phyloP scores from a whole-genome alignment of 2,113 vertebrate genomes.

The Falcunculus frontatus region DNA sequence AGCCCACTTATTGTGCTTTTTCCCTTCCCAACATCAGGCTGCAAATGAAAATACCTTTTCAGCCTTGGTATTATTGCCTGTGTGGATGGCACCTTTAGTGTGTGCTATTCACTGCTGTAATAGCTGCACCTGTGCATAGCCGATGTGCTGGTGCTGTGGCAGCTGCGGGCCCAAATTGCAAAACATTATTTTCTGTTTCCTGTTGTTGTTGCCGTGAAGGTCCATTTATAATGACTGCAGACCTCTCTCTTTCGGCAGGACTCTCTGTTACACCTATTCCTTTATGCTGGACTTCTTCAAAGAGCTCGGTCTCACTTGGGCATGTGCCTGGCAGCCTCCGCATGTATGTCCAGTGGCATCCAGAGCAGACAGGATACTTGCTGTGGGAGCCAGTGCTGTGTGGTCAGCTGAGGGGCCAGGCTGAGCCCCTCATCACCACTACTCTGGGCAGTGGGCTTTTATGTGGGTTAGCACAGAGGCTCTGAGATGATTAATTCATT shows the following conservation, averaged over 20 bases:
- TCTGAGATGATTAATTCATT: slow-evolving; percentile 42
- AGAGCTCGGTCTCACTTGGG: neutral
- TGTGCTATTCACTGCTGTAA: slow-evolving; percentile 79
- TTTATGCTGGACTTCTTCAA: neutral
- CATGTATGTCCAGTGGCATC: rapidly evolving
- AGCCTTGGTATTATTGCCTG: slow-evolving; percentile 46
- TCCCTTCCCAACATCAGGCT: slow-evolving; percentile 67
- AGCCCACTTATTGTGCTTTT: slow-evolving; percentile 29
- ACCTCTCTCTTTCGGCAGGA: neutral
- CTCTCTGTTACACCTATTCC: neutral
- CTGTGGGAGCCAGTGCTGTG: neutral
- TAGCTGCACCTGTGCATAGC: slow-evolving; percentile 82
- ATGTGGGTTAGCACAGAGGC: neutral
- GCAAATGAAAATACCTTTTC: slow-evolving; percentile 71
- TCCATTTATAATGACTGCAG: slow-evolving; percentile 46
- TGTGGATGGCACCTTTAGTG: slow-evolving; percentile 80
- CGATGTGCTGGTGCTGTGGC: slow-evolving; percentile 48
- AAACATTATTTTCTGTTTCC: slow-evolving; percentile 81
- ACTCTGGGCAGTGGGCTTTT: neutral
- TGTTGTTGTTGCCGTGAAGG: neutral
- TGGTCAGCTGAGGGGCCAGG: neutral
- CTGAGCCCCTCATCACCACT: neutral
- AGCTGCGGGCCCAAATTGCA: slow-evolving; percentile 79
- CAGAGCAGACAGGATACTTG: rapidly evolving
- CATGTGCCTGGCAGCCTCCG: neutral